Evolutionary conservation across 1,140 invertebrate genomes (phyloP).

Genomic region (Antheraea mylitta): DNA sequence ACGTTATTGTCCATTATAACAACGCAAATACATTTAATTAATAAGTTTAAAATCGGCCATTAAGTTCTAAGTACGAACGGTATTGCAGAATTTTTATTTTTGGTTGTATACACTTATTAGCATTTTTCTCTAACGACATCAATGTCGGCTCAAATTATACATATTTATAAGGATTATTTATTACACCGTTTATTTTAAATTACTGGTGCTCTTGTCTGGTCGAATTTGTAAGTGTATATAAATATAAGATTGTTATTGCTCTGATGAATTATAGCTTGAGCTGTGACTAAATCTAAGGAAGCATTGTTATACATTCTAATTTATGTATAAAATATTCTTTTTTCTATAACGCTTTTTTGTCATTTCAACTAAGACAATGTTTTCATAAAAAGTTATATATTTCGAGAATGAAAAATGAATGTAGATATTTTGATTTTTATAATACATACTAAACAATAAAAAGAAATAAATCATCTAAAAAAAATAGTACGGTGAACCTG

Average conservation of each 20-base stretch:
- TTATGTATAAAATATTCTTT: too few species aligned
- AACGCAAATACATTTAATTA: too few species aligned
- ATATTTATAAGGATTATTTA: constrained; percentile 67
- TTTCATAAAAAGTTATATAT: too few species aligned
- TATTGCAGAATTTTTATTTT: constrained; percentile 6
- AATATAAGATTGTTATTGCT: constrained; percentile 45
- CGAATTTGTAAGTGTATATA: constrained; percentile 45
- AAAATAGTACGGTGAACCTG: too few species aligned
- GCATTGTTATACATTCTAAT: too few species aligned
- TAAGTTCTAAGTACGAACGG: background rate
- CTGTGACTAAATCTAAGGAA: background rate
- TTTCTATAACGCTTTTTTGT: too few species aligned
- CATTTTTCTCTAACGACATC: constrained; percentile 55
- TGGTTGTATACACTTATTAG: constrained; percentile 31
- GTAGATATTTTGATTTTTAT: too few species aligned
- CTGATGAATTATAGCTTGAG: constrained; percentile 39
- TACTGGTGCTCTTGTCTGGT: constrained; percentile 38
- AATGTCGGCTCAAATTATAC: constrained; percentile 43
- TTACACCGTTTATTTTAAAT: constrained; percentile 48
- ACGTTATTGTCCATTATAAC: background rate
- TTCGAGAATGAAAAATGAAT: too few species aligned
- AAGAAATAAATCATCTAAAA: too few species aligned
- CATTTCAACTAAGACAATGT: too few species aligned
- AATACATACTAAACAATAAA: too few species aligned
- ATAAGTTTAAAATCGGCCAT: too few species aligned